Base-by-base conservation (phyloP, 2,113 vertebrate species). In the Bubo blakistoni region DNA sequence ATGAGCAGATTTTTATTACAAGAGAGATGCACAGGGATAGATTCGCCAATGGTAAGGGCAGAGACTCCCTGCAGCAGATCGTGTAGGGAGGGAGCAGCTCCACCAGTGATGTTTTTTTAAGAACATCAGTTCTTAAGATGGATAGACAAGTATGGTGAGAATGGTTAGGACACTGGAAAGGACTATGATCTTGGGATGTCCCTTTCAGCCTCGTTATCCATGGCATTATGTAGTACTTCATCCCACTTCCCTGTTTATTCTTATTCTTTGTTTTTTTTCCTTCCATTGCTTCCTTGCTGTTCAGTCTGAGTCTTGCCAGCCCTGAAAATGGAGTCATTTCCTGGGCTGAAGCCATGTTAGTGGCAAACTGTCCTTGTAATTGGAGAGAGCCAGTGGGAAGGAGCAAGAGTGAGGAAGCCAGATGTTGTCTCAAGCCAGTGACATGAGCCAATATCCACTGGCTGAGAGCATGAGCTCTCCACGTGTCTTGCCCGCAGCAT, bases 381-480 rank as follows among this genome's bases (percentile, higher is more conserved):
- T 81, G 42, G 57, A 94, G 86, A 86, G 30, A 86, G 58, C 30
- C 59, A 81, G 57, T 85, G 54, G 81, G 83, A 94, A 94, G 91
- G 70, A 94, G 78, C 36, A 89, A 66, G 77, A 87, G 10, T 2
- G 66, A 85, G 81, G 81, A 79, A 94, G 81, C 66, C 92, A 97
- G 91, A 91, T 91, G 94, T 95, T 96, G 47, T 95, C 89, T 94
- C 73, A 92, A 91, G 84, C 70, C 91, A 69, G 84, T 55, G 70
- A 79, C 40, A 52, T 13, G 66, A 95, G 94, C 94, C 96, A 95
- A 69, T 34, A 94, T 82, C 78, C 70, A 62, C 67, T 82, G 92
- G 94, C 94, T 91, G 58, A 58, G 78, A 92, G 58, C 3, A 1
- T 44, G 54, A 94, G 71, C 81, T 55, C 49, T 70, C 91, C 77